Base-by-base conservation (phyloP, 2,113 vertebrate genomes). In the Ranitomeya variabilis region DNA sequence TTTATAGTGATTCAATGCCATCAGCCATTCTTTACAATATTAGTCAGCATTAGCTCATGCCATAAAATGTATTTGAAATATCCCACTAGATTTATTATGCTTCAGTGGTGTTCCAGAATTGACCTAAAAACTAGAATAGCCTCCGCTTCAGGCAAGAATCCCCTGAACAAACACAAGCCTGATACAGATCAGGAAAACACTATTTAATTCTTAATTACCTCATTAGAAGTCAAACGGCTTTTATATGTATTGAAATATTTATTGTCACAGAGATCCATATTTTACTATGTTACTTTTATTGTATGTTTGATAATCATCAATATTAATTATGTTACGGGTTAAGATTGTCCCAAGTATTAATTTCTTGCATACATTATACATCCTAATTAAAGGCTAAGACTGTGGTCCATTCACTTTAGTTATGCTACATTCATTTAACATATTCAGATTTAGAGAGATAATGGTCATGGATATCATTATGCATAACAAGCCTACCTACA, bases 71-170 rank as follows among this genome's bases (percentile, higher is more conserved):
- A 89, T 89, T 86, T 83, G 31, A 89, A 59, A 81, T 64, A 89
- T 73, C 23, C 23, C 23, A 26, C 87, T 79, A 51, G 82, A 89
- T 89, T 80, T 85, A 52, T 86, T 86, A 82, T 86, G 83, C 88
- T 86, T 86, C 67, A 86, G 51, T 55, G 67, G 78, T 74, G 64
- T 86, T 86, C 77, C 88, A 89, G 57, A 64, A 64, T 76, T 89
- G 87, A 89, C 87, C 87, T 89, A 89, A 85, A 89, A 89, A 89
- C 81, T 52, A 89, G 87, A 89, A 89, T 85, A 89, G 87, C 26
- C 51, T 89, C n/a, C 59, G 87, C 87, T 88, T 31, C 59, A 78
- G 87, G 87, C 87, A 54, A 88, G 67, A 66, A 62, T 85, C 73
- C 77, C 59, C 82, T 69, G 62, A 85, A 85, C 81, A 89, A 85